Conservation (phyloP, 2,113 vertebrate species). For the Vulpes vulpes region DNA sequence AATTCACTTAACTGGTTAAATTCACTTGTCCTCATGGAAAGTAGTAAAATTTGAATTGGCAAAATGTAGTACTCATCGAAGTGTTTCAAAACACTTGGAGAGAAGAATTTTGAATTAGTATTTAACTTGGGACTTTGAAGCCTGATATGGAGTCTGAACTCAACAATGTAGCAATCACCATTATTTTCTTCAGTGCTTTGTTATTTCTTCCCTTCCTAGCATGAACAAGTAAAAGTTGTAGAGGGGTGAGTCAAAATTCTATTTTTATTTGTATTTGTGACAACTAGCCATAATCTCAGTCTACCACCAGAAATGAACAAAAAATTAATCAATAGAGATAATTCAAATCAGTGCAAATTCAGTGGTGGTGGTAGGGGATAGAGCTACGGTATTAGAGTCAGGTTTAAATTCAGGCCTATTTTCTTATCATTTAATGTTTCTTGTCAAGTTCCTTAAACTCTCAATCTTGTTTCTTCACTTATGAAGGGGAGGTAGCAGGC, state of each 20-base stretch:
- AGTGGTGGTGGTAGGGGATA: no score
- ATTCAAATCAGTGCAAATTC: background rate
- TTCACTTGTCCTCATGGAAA: background rate
- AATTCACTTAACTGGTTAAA: background rate
- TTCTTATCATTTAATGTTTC: background rate
- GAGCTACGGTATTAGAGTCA: background rate
- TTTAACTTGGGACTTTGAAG: background rate
- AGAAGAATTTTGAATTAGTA: slow-evolving; percentile 22
- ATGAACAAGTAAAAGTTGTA: background rate
- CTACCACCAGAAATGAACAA: background rate
- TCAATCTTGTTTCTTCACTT: background rate
- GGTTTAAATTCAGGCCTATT: background rate
- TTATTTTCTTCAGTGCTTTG: background rate
- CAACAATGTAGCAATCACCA: background rate
- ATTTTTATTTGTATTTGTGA: background rate
- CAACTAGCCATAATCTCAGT: background rate
- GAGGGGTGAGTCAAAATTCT: background rate
- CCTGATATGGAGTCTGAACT: background rate
- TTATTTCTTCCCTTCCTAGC: background rate
- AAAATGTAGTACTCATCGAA: background rate
- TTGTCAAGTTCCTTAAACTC: background rate
- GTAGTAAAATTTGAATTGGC: background rate
- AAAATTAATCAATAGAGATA: background rate
- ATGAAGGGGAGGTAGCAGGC: background rate
- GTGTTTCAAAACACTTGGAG: background rate